phyloP scores from a whole-genome alignment of 2,797 vertebrate genomes.

The Vultur gryphus region DNA sequence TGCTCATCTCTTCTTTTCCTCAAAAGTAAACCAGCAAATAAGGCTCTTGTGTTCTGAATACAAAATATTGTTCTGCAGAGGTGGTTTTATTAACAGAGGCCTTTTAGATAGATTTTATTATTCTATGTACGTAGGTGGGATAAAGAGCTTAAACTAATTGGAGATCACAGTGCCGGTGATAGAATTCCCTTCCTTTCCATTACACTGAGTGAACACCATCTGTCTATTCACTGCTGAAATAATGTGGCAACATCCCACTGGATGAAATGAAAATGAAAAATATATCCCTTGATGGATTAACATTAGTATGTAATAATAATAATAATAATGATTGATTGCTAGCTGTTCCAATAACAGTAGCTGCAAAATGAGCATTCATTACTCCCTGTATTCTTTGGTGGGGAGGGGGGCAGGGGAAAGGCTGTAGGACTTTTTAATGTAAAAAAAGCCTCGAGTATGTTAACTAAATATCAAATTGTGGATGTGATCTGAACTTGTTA shows the following conservation, averaged over 20 bases:
- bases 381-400: neutral
- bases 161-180: neutral
- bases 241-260: neutral
- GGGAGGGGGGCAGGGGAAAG: fast-evolving
- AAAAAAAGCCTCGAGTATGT: neutral
- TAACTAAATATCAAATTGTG: neutral
- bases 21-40: neutral
- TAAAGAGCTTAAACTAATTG: neutral
- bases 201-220: neutral
- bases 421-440: neutral
- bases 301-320: neutral
- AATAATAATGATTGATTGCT: neutral
- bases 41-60: neutral
- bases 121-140: neutral
- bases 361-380: neutral
- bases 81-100: neutral
- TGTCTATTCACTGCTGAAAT: constrained; percentile 5
- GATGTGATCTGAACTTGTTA: neutral
- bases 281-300: constrained; percentile 1
- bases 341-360: neutral
- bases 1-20: neutral
- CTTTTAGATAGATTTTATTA: neutral
- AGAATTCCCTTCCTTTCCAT: constrained; percentile 13
- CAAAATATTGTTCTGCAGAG: neutral
- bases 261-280: constrained; percentile 41